Percentiles rank a stretch among this genome's conserved stretches.
These are phyloP conservation scores for Cricetomys ansorgei DNA, from an alignment of 2,113 vertebrate genomes.

Conservation along the genomic window DNA sequence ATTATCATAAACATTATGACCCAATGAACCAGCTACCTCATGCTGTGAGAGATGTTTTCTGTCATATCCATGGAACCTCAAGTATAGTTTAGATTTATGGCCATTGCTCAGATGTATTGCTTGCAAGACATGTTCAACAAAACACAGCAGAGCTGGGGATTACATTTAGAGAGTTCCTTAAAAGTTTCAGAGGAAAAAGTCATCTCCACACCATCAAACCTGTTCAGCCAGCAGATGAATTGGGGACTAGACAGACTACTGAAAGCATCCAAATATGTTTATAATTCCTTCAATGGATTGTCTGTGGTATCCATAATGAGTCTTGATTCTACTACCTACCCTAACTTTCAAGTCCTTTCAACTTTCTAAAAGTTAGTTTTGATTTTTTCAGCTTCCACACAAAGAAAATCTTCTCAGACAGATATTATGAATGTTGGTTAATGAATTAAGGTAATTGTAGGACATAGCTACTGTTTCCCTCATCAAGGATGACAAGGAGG, in stretches of 20 bases:
- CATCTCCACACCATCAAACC: not conserved
- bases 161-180: constrained; percentile 10
- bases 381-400: not conserved
- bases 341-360: not conserved
- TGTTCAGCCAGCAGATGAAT: constrained; percentile 1
- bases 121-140: not conserved
- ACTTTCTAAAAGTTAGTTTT: not conserved
- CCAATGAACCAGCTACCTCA: not conserved
- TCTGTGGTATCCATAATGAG: not conserved
- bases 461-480: no score
- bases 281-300: not conserved
- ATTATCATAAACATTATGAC: not conserved
- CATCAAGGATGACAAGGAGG: no score
- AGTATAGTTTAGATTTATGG: not conserved
- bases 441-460: not conserved
- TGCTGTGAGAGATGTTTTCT: not conserved
- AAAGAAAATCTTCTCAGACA: not conserved
- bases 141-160: not conserved
- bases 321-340: constrained; percentile 9
- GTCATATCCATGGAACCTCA: not conserved
- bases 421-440: not conserved
- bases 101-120: not conserved
- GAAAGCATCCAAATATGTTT: constrained; percentile 9
- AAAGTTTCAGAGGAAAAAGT: constrained; percentile 22
- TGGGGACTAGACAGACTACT: not conserved